Base-by-base conservation (phyloP, 2,797 vertebrate species). In the Nannoperca australis region DNA sequence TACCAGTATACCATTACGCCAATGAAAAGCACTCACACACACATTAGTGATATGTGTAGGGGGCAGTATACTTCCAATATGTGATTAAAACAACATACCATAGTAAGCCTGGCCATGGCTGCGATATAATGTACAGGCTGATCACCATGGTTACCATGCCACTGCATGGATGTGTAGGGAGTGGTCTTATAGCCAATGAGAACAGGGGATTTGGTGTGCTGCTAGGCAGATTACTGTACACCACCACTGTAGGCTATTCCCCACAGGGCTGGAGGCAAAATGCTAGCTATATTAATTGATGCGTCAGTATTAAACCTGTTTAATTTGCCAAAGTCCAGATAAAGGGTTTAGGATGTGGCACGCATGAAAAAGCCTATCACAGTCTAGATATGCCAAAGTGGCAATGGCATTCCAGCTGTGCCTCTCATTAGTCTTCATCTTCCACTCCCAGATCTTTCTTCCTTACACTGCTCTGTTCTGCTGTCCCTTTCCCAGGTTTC, bases 211-310 rank as follows among this genome's bases (percentile, higher is more conserved):
- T 54, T 69, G 56, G 30, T 69, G 79, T 90, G 89, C 85, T 91
- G 87, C 92, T 85, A 89, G 90, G 90, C 89, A 94, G 92, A 93
- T 86, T 87, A 85, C 18, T 42, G 27, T 22, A 76, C 70, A 61
- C 42, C 3, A 51, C 12, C 63, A 60, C 72, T 56, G 62, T 63
- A 44, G 45, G 72, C 42, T 53, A 17, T 49, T 67, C 73, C 73
- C 73, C 56, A 30, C 74, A 73, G 76, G 53, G 76, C 32, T 62
- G 34, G 72, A 42, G n/a, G 70, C 24, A 76, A 76, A 64, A 79
- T 18, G 8, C 42, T 4, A 69, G 47, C 30, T 51, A 62, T 66
- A 63, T 81, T 47, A 71, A 75, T 59, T 53, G 2, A 47, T 4
- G 17, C 49, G 65, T 79, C 74, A 78, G n/a, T 60, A 36, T 40